Evolutionary conservation across 2,888 invertebrate genomes (phyloP).

Genomic region (Hecatera dysodea): DNA sequence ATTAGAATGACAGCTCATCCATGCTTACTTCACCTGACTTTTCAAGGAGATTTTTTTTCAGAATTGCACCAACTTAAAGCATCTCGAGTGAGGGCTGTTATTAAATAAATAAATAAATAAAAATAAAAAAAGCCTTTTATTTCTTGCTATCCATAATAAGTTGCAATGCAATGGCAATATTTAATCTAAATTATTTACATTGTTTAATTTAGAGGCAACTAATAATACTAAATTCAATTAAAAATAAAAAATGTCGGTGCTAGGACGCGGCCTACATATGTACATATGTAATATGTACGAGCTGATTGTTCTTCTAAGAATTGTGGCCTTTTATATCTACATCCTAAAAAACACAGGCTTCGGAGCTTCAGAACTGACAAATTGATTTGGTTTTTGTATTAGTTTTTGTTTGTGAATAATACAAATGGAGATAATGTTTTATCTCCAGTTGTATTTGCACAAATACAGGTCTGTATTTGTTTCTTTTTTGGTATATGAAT

Average conservation of each 20-base stretch:
- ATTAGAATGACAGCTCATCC: no score
- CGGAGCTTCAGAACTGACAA: constrained; percentile 28
- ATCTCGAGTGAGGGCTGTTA: constrained; percentile 14
- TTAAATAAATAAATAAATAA: no score
- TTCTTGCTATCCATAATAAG: no score
- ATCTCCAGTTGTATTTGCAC: no score
- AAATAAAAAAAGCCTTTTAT: no score
- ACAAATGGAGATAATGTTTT: not conserved
- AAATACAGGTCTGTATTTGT: not conserved
- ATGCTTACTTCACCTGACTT: no score
- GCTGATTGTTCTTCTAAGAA: constrained; percentile 56
- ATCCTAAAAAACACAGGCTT: constrained; percentile 21
- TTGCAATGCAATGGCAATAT: no score
- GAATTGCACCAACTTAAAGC: constrained; percentile 4
- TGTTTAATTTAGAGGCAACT: no score
- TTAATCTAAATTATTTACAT: no score
- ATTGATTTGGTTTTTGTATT: not conserved
- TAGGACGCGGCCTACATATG: constrained; percentile 27
- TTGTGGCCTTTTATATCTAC: constrained; percentile 28
- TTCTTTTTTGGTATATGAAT: not conserved
- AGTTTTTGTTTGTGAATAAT: not conserved
- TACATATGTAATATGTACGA: constrained; percentile 15
- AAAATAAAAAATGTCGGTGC: constrained; percentile 43
- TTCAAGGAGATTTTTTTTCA: no score
- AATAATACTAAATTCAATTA: no score